Evolutionary conservation across 2,888 invertebrate genomes (phyloP).

Genomic region (Ligdia adustata): DNA sequence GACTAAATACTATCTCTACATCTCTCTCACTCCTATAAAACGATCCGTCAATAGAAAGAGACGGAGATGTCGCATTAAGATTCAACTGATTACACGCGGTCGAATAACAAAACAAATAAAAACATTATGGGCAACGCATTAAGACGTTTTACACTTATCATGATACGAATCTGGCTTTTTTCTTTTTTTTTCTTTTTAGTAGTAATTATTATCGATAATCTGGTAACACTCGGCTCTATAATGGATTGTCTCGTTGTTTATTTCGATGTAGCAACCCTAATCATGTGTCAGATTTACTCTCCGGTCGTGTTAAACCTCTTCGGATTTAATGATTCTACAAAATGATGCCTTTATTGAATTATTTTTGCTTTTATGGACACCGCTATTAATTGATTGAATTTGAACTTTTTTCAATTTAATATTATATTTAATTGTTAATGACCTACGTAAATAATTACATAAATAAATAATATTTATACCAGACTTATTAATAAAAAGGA

Average conservation of each 20-base stretch:
- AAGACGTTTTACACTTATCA: slow-evolving; percentile 70
- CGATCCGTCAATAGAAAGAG: slow-evolving; percentile 44
- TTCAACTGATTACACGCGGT: slow-evolving; percentile 60
- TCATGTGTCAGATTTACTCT: slow-evolving; percentile 78
- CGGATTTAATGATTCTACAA: slow-evolving; percentile 69
- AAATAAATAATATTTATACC: no score
- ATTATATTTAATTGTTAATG: no score
- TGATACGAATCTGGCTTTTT: slow-evolving; percentile 65
- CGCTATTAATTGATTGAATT: slow-evolving; percentile 13
- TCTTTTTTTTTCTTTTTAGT: slow-evolving; percentile 56
- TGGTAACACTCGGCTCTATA: slow-evolving; percentile 78
- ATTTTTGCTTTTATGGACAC: slow-evolving; percentile 52
- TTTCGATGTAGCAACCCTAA: slow-evolving; percentile 78
- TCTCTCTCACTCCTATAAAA: slow-evolving; percentile 48
- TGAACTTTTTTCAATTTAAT: no score
- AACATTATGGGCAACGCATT: slow-evolving; percentile 77
- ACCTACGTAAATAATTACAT: no score
- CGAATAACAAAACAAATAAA: slow-evolving; percentile 76
- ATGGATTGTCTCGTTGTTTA: slow-evolving; percentile 73
- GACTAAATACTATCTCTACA: slow-evolving; percentile 31
- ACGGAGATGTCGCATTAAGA: slow-evolving; percentile 65
- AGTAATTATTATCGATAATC: slow-evolving; percentile 82
- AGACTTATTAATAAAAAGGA: no score
- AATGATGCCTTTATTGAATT: slow-evolving; percentile 67
- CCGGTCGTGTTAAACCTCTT: slow-evolving; percentile 56